Evolutionary conservation across 2,797 vertebrate genomes (phyloP), one percentile per base, ranked within the genome.

Genomic region (Gadopsis bispinosus): DNA sequence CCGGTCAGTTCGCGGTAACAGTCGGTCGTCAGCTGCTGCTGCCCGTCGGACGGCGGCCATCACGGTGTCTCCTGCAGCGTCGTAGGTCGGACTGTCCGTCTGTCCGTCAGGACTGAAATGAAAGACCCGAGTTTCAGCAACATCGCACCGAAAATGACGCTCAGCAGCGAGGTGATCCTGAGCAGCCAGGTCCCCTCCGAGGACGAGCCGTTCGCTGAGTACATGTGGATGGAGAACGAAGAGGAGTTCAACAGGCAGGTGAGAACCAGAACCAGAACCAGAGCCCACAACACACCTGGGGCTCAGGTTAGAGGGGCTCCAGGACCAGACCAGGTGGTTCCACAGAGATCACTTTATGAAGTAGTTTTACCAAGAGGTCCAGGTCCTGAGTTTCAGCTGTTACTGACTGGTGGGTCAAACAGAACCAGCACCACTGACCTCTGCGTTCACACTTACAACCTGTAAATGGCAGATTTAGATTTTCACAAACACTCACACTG

Each of bases 211-310:
- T 98, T 98, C 89, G 97, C 97, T 0, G 97, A 98, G 80, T 98
- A 97, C 88, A 96, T 97, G 97, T 97, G 97, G 97, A 98, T 98
- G 97, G 97, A 97, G 92, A 96, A 98, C 1, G 97, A 98, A 77
- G 97, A 98, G 89, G 97, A 98, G 83, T 98, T 98, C 69, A 97
- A 98, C 93, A 94, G 96, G 81, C 96, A 97, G 95, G 97, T 96
- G 63, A 86, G 74, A 45, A 7, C 43, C 12, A 1, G 41, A 43
- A 43, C 41, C 39, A 41, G 39, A 33, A 33, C 33, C 26, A 26
- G 26, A 26, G 26, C 26, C 26, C 26, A 26, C 26, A 26, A 26
- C 26, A 26, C 26, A 26, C 26, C 26, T 26, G 26, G 26, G 26
- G 26, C 26, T 26, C 26, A 26, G 26, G 26, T 26, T 1, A 26